Conservation (phyloP, 2,797 vertebrate genomes). For the Spinibarbus caldwelli region DNA sequence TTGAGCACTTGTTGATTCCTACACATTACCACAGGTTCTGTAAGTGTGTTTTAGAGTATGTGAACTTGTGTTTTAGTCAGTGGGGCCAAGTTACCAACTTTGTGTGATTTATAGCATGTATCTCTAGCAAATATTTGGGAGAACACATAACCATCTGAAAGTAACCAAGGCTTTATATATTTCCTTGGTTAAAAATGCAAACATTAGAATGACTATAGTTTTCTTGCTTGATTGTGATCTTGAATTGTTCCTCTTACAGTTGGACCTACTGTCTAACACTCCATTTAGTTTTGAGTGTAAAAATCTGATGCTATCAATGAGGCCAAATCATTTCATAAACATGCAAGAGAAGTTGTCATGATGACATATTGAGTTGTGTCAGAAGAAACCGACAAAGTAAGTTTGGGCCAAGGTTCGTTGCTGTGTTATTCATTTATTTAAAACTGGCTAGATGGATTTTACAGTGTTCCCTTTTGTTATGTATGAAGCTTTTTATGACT, state of each 20-base stretch:
- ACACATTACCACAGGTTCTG: not conserved
- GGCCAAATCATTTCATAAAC: not conserved
- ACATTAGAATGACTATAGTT: not conserved
- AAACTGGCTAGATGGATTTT: not conserved
- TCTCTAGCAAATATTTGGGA: not conserved
- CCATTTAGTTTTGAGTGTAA: conserved; percentile 10
- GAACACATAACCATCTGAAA: not conserved
- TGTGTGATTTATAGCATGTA: conserved; percentile 4
- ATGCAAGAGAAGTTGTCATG: no score
- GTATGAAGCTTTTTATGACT: conserved; percentile 18
- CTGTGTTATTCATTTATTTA: not conserved
- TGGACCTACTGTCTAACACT: conserved; percentile 34
- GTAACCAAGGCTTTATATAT: not conserved
- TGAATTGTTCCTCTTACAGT: not conserved
- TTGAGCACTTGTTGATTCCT: conserved; percentile 23
- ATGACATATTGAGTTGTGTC: not conserved
- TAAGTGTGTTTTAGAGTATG: conserved; percentile 21
- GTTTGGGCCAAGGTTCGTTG: not conserved
- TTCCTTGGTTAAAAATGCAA: conserved; percentile 3
- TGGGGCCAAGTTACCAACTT: conserved; percentile 40
- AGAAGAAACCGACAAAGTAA: not conserved
- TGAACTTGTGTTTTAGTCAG: conserved; percentile 17
- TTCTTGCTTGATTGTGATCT: not conserved
- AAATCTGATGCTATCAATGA: not conserved
- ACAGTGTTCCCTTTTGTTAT: not conserved